Base-by-base conservation (phyloP, 2,888 invertebrate species). In the Heliconius ismenius region DNA sequence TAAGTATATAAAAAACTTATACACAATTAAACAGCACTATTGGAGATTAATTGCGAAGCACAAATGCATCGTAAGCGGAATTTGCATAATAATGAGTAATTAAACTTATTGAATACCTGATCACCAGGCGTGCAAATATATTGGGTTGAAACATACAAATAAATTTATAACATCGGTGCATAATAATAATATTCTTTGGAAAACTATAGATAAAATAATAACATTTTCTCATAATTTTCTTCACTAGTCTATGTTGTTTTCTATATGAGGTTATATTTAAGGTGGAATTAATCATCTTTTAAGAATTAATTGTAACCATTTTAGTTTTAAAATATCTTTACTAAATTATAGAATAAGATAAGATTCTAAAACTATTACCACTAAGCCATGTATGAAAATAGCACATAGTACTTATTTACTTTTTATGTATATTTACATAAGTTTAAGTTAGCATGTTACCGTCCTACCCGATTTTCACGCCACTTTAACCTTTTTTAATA, bases 401-500 rank as follows among this genome's bases (percentile, higher is more conserved):
- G 21, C n/a, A 58, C n/a, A n/a, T 4, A 58, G 1, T 60, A 4
- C 24, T 24, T 24, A 60, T 39, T 6, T 67, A 39, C 72, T 68
- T 75, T 39, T 49, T 9, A 49, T 2, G 21, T 49, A 49, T 18
- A 49, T 49, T 6, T 18, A 49, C 7, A 21, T 75, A 62, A 65
- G 28, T 36, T 49, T 65, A 73, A 75, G 76, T 79, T 63, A 80
- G 63, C 76, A 76, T 74, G 58, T 79, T 76, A 79, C 74, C 73
- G 54, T 74, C 67, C 65, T 79, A 75, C 28, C 73, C 74, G 77
- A 76, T 74, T 70, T 79, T 79, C 77, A 76, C 73, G 79, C 60
- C 32, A 79, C 64, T 73, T 79, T 79, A 73, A 74, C 39, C 75
- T 65, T 73, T 76, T 78, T 80, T 79, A 79, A 77, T 79, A 74